phyloP scores from a whole-genome alignment of 2,113 vertebrate species.

The Dipodomys merriami region DNA sequence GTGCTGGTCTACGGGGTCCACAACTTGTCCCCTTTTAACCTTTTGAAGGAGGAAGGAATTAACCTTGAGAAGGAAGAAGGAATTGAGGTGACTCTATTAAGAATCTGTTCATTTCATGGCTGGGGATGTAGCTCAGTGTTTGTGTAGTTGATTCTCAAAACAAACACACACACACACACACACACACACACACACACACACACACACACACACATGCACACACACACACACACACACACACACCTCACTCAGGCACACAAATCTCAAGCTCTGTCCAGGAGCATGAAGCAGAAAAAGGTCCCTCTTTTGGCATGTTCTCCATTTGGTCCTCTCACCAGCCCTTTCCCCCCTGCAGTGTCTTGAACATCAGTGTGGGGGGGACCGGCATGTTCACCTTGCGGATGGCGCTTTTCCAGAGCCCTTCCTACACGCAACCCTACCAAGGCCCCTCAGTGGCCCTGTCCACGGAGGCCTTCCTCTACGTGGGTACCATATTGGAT shows the following conservation, averaged over 20 bases:
- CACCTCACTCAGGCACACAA: neutral
- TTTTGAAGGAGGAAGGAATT: no score
- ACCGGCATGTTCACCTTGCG: slow-evolving; percentile 68
- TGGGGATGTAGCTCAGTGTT: no score
- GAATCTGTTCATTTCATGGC: neutral
- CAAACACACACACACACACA: no score
- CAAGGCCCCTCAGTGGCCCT: slow-evolving; percentile 69
- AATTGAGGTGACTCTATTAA: neutral
- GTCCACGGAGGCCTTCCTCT: slow-evolving; percentile 72
- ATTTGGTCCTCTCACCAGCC: neutral
- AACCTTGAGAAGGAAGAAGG: neutral
- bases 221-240: no score
- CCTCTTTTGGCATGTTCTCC: neutral
- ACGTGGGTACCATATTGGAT: slow-evolving; percentile 73
- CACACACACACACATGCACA: no score
- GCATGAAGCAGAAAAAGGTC: neutral
- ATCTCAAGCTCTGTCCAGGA: neutral
- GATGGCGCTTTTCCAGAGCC: slow-evolving; percentile 79
- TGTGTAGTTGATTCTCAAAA: no score
- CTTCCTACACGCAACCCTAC: slow-evolving; percentile 69
- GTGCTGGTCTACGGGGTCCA: no score
- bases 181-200: no score
- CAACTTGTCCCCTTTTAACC: no score
- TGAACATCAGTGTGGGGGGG: slow-evolving; percentile 78
- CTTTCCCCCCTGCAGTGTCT: slow-evolving; percentile 37